phyloP scores from a whole-genome alignment of 2,113 vertebrate species.

The Muscicapa adusta region DNA sequence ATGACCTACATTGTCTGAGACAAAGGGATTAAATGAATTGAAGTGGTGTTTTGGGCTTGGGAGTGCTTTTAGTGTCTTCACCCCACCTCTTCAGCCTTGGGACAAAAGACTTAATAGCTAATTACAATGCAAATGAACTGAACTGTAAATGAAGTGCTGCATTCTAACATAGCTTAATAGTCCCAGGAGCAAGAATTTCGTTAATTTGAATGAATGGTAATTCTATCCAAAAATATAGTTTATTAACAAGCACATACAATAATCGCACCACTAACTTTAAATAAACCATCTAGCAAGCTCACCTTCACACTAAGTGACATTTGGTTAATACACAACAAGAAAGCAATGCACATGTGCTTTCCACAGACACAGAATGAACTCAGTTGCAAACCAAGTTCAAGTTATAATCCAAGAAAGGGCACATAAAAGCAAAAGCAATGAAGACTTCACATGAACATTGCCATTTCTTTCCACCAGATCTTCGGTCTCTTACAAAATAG shows the following conservation, averaged over 20 bases:
- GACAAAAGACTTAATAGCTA: background rate
- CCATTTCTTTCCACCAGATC: slow-evolving; percentile 29
- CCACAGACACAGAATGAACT: slow-evolving; percentile 1
- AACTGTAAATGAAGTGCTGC: background rate
- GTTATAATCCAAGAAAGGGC: background rate
- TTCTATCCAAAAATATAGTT: slow-evolving; percentile 42
- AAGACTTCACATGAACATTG: slow-evolving; percentile 2
- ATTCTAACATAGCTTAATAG: background rate
- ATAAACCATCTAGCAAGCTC: slow-evolving; percentile 29
- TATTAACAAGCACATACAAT: slow-evolving; percentile 41
- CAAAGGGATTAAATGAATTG: background rate
- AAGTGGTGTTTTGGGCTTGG: background rate
- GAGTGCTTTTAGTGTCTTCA: background rate
- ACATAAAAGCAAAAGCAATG: slow-evolving; percentile 31
- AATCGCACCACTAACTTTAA: slow-evolving; percentile 30
- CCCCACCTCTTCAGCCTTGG: background rate
- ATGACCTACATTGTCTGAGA: background rate
- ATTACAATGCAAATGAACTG: slow-evolving; percentile 8
- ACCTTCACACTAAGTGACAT: slow-evolving; percentile 27
- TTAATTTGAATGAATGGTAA: background rate
- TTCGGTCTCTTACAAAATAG: slow-evolving; percentile 29
- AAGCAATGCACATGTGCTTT: slow-evolving; percentile 1
- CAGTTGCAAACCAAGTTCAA: slow-evolving; percentile 8
- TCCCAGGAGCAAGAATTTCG: background rate
- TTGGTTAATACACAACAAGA: slow-evolving; percentile 38